phyloP scores from a whole-genome alignment of 2,888 invertebrate genomes.

The Chalcis sispes region DNA sequence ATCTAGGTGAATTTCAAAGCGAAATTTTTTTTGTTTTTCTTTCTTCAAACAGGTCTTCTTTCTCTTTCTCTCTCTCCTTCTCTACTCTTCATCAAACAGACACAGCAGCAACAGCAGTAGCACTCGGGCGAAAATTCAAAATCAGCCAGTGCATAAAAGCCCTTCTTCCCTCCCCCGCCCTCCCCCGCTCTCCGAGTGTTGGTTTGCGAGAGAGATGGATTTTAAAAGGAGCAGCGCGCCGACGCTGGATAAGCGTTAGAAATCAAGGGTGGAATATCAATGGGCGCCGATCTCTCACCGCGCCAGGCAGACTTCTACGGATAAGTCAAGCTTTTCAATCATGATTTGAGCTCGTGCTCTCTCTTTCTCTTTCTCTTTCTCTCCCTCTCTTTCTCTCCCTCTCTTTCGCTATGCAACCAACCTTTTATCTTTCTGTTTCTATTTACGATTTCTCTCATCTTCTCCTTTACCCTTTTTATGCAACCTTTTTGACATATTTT shows the following conservation, averaged over 20 bases:
- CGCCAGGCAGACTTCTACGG: not conserved
- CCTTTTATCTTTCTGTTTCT: slow-evolving; percentile 38
- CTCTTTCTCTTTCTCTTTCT: not conserved
- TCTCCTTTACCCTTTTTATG: not conserved
- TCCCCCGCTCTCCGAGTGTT: too few relatives aligned
- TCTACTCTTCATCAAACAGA: slow-evolving; percentile 39
- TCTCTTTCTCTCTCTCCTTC: too few relatives aligned
- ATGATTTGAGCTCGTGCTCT: slow-evolving; percentile 13
- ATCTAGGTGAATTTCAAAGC: slow-evolving; percentile 28
- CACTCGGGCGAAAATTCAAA: slow-evolving; percentile 46
- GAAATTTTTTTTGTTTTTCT: too few relatives aligned
- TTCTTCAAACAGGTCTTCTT: slow-evolving; percentile 26
- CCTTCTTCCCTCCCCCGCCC: too few relatives aligned
- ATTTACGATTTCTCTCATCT: slow-evolving; percentile 10
- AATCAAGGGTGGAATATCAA: slow-evolving; percentile 54
- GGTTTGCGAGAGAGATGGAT: slow-evolving; percentile 47
- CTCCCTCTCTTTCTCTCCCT: not conserved
- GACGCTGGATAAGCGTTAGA: slow-evolving; percentile 42
- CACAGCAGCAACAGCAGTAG: slow-evolving; percentile 6
- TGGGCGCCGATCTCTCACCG: slow-evolving; percentile 38
- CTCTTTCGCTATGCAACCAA: not conserved
- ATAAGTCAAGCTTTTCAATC: slow-evolving; percentile 55
- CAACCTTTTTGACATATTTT: slow-evolving; percentile 21
- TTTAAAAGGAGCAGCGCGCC: slow-evolving; percentile 44
- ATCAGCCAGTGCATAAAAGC: slow-evolving; percentile 43